Evolutionary conservation across 2,888 invertebrate genomes (phyloP), one percentile per base, ranked within the genome.

Genomic region (Hoplodrina blanda): DNA sequence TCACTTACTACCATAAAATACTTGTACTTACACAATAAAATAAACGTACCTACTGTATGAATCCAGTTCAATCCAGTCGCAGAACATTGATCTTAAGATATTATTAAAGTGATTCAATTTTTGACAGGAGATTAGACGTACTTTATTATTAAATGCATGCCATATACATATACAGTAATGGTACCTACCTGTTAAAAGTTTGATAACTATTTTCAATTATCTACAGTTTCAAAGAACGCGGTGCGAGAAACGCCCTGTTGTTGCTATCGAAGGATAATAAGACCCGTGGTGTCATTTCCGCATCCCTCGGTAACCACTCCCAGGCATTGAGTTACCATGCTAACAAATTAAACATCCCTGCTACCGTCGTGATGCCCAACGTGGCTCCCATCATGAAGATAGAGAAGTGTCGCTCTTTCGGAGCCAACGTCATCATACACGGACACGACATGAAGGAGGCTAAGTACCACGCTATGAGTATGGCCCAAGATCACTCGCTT

Each of bases 301-400:
- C 99, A 0, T 99, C 99, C 0, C 96, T 99, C 65, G 99, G 99
- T 0, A 99, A 99, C 92, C 99, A 99, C 93, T 99, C 99, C 0
- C 97, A 98, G 87, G 97, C 95, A 0, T 89, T 98, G 59, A 97
- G 97, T 80, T 98, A 98, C 90, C 98, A 98, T 89, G 98, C 98
- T 0, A 95, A 96, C 81, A 96, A 96, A 71, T 95, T 98, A 11
- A 95, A 96, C 53, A 96, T 98, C 33, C 97, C 98, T 0, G 97
- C 97, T 0, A 98, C 98, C 0, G 98, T 99, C 7, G 98, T 99
- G n/a, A 99, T 99, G 99, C 99, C 99, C 0, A 97, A 97, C 53
- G 97, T 98, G 0, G 99, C 99, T 0, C 99, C 99, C 0, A 98
- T 99, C 70, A 99, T 99, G 99, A 99, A 99, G 95, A 98, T 99